Percentiles rank a stretch among this genome's conserved stretches.
Conservation (phyloP, 2,113 vertebrate genomes). For the Strix aluco region DNA sequence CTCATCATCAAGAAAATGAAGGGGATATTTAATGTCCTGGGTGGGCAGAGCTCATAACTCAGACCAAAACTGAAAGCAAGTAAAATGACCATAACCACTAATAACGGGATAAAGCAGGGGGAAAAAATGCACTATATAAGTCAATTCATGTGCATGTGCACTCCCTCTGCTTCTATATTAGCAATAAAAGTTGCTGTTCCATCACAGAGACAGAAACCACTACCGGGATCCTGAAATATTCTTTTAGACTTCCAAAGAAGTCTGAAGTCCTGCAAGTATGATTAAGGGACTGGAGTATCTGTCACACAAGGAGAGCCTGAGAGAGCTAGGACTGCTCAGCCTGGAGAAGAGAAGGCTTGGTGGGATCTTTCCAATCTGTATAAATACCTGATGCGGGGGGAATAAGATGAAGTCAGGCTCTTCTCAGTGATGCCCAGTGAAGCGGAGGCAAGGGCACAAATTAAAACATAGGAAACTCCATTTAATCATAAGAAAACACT, state of each 20-base stretch:
- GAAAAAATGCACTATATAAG: not conserved
- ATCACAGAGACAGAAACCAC: not conserved
- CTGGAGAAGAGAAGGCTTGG: not conserved
- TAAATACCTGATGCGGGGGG: not conserved
- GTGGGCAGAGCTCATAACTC: not conserved
- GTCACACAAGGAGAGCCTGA: not conserved
- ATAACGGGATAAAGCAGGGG: not conserved
- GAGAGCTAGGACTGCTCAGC: not conserved
- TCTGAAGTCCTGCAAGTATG: not conserved
- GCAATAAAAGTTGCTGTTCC: slow-evolving; percentile 6
- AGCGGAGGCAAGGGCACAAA: not conserved
- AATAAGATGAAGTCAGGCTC: not conserved
- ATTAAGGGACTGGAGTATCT: not conserved
- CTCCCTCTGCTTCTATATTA: not conserved
- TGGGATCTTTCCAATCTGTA: not conserved
- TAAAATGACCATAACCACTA: not conserved
- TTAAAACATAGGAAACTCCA: not conserved
- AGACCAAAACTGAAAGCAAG: not conserved
- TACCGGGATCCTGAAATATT: not conserved
- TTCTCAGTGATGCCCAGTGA: not conserved
- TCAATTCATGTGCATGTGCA: not conserved
- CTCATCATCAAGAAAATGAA: not conserved
- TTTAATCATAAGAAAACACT: not conserved
- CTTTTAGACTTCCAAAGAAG: not conserved
- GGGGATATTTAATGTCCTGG: not conserved